Base-by-base conservation (phyloP, 1,140 invertebrate genomes). In the Eumaeus atala region DNA sequence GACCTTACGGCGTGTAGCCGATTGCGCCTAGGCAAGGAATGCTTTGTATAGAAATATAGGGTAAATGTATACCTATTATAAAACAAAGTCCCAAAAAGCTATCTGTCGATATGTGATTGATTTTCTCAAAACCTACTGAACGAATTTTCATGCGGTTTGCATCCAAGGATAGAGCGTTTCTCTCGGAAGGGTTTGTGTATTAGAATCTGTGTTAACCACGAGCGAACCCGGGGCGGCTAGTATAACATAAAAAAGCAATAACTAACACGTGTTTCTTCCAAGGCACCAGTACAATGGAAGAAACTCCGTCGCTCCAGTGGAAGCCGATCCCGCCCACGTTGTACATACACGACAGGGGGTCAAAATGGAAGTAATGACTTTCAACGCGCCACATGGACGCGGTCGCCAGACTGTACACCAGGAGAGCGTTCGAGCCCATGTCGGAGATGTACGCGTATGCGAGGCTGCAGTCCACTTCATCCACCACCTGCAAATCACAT, bases 281-380 rank as follows among this genome's bases (percentile, higher is more conserved):
- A 4, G 66, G 66, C 9, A 36, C 48, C 89, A 90, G 88, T 87
- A 50, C 91, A 51, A 92, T 60, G 14, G 91, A 91, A 49, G 93
- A 93, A 0, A 94, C 73, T 1, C 93, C 92, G 73, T 94, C 93
- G 0, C 90, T 91, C 92, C 92, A 93, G 70, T 93, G 92, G 86
- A 93, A 93, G 56, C 91, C 91, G 2, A 92, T 88, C 1, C 92
- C 92, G 9, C 89, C 92, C 9, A 93, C 88, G 64, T 90, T 91
- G 61, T 90, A 93, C 52, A 92, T 88, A 11, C 92, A 92, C 40
- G 91, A 84, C 34, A 94, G 78, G 0, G 93, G 93, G 77, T 95
- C 93, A 50, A 94, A 93, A 67, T 93, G 89, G 88, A 95, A 94
- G 70, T 90, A 95, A 68, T 93, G 92, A 66, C 94, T 92, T 61